Conservation (phyloP, 2,888 invertebrate species). For the Cartodere bifasciata region DNA sequence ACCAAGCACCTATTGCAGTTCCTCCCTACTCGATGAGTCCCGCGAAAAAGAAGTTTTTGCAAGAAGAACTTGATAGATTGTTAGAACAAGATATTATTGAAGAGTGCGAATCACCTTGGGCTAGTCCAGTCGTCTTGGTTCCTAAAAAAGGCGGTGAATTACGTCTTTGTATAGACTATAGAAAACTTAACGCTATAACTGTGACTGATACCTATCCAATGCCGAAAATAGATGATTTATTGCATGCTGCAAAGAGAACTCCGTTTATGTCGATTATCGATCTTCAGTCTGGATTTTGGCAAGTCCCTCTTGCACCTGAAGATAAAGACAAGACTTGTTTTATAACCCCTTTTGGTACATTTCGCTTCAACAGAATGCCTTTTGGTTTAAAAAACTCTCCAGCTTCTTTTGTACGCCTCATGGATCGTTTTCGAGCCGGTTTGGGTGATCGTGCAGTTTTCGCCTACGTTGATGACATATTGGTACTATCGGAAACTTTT, state of each 20-base stretch:
- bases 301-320: constrained; percentile 23
- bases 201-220: constrained; percentile 23
- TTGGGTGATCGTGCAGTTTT: constrained; percentile 6
- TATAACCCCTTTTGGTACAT: constrained; percentile 14
- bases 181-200: constrained; percentile 19
- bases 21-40: constrained; percentile 26
- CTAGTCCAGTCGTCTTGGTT: constrained; percentile 26
- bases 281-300: constrained; percentile 29
- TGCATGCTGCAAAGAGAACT: constrained; percentile 24
- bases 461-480: constrained; percentile 11
- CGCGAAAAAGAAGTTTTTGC: constrained; percentile 16
- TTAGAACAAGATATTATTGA: constrained; percentile 25
- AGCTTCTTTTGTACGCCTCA: constrained; percentile 12
- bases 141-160: constrained; percentile 23
- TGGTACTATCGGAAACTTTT: constrained; percentile 11
- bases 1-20: constrained; percentile 22
- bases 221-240: constrained; percentile 30
- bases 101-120: constrained; percentile 29
- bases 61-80: constrained; percentile 23
- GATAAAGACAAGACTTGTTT: constrained; percentile 22
- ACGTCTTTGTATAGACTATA: constrained; percentile 27
- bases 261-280: constrained; percentile 23
- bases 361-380: constrained; percentile 12
- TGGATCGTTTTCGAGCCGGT: constrained; percentile 11
- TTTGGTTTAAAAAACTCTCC: constrained; percentile 12